Percentiles rank a stretch among this genome's conserved stretches.
These are phyloP conservation scores for Apus apus DNA, from an alignment of 2,113 vertebrate genomes.

Conservation along the genomic window DNA sequence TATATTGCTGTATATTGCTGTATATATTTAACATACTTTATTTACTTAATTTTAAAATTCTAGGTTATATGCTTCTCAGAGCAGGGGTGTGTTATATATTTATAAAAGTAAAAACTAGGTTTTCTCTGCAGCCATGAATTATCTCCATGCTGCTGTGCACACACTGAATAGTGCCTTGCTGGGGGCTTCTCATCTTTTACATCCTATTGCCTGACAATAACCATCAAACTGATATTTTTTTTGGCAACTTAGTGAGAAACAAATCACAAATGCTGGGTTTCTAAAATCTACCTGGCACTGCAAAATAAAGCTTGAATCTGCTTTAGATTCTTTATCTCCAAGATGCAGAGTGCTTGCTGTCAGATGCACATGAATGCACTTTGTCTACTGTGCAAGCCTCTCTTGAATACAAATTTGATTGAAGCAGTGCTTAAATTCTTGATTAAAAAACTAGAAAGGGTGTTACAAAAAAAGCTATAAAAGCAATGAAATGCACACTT, in stretches of 20 bases:
- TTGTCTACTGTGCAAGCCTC: not conserved
- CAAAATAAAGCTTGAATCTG: not conserved
- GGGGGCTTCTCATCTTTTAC: not conserved
- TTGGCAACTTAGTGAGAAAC: not conserved
- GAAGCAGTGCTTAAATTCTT: not conserved
- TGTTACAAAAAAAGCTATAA: not conserved
- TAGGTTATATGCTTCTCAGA: not conserved
- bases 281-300: not conserved
- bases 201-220: not conserved
- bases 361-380: slow-evolving; percentile 3
- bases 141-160: not conserved
- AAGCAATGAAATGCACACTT: not conserved
- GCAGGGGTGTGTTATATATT: not conserved
- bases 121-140: not conserved
- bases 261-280: not conserved
- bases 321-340: not conserved
- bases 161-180: not conserved
- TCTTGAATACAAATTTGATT: not conserved
- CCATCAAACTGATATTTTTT: not conserved
- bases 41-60: not conserved
- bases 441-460: not conserved
- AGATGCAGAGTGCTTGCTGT: not conserved
- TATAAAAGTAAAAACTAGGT: not conserved
- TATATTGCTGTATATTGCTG: not conserved
- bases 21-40: not conserved